Evolutionary conservation across 2,797 vertebrate genomes (phyloP), one percentile per base, ranked within the genome.

Genomic region (Prionace glauca): DNA sequence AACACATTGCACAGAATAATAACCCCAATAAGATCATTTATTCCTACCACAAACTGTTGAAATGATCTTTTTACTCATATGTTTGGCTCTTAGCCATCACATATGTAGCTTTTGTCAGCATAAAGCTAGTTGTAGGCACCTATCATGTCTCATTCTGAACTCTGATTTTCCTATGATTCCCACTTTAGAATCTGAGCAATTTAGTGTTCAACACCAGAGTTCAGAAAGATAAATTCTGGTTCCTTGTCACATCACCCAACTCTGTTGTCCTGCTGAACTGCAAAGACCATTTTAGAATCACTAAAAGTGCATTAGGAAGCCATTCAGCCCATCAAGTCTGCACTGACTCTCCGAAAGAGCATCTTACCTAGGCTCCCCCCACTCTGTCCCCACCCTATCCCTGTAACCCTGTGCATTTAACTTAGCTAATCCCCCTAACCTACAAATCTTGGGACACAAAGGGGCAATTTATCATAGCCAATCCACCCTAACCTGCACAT

Each of bases 41-140:
- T 91, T 91, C 88, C 60, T 65, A 91, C 56, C 88, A 91, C 18
- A 84, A 91, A 91, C 32, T 87, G 4, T 87, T 87, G 41, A 22
- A 87, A 41, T 87, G 22, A 20, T 87, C 36, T 87, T 87, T 87
- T 87, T 87, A 56, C 50, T 87, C 41, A 45, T 7, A 56, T 16
- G 0, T 12, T 29, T 91, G 29, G 88, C 14, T 65, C 88, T 91
- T n/a, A 60, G 56, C 88, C 60, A 91, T 62, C 88, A 65, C 29
- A 16, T n/a, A 60, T 12, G 16, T 29, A 65, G 45, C 22, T 65
- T 32, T 91, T 91, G 56, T 56, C 56, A 14, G 60, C 5, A 65
- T 29, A 91, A 18, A 65, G 60, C 29, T 20, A 65, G 32, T 91
- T 91, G 3, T 32, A 56, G 16, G 45, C 50, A 65, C 29, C 60